A percentile compares a stretch with the other conserved stretches of the same genome.
Conservation (phyloP, 2,888 invertebrate genomes). For the Caenorhabditis drosophilae region DNA sequence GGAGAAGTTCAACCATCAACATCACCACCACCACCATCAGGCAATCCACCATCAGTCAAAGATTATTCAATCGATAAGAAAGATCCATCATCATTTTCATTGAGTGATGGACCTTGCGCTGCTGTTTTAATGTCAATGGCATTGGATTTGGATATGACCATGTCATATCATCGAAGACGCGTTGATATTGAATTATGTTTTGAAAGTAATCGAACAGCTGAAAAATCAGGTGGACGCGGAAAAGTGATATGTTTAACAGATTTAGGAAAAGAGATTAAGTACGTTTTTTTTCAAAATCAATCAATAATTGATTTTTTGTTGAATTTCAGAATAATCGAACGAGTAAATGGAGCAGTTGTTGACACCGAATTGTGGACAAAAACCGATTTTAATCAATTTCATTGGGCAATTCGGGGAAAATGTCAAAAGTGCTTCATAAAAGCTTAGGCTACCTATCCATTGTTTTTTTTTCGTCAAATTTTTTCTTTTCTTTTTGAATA, state of each 20-base stretch:
- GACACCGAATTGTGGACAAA: constrained; percentile 61
- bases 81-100: constrained; percentile 37
- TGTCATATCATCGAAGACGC: constrained; percentile 54
- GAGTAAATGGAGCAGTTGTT: constrained; percentile 48
- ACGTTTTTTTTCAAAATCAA: too few relatives aligned
- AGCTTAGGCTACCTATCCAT: constrained; percentile 4
- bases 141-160: constrained; percentile 58
- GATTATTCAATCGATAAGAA: constrained; percentile 3
- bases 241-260: constrained; percentile 53
- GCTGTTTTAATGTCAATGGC: constrained; percentile 58
- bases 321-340: constrained; percentile 50
- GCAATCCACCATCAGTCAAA: too few relatives aligned
- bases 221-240: constrained; percentile 54
- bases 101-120: constrained; percentile 51
- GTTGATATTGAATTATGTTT: constrained; percentile 58
- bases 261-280: constrained; percentile 52
- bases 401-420: constrained; percentile 62
- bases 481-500: neutral
- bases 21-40: constrained; percentile 5
- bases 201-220: constrained; percentile 59
- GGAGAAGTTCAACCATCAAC: neutral
- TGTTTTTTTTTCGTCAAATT: neutral
- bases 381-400: constrained; percentile 59
- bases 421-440: constrained; percentile 50
- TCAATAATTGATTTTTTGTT: too few relatives aligned